Conservation (phyloP, 2,113 vertebrate species). For the Cinclus cinclus region DNA sequence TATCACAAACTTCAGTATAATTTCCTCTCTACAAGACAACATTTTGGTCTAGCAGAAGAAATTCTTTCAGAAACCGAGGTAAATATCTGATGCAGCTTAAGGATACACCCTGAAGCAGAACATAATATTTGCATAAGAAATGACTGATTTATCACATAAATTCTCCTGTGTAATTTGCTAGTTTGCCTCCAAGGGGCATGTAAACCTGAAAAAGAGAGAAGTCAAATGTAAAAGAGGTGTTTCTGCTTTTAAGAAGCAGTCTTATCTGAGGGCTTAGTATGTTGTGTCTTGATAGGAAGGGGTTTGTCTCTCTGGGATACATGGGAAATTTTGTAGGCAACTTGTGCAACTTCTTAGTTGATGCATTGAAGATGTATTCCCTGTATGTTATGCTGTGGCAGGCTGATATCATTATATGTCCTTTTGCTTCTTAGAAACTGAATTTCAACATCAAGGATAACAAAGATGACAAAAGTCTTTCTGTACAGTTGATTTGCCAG, state of each 20-base stretch:
- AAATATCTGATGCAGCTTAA: conserved; percentile 53
- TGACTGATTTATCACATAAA: conserved; percentile 33
- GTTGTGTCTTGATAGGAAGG: background rate
- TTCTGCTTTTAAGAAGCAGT: background rate
- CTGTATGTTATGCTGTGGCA: background rate
- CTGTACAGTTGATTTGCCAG: background rate
- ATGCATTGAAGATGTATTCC: background rate
- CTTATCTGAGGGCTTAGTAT: background rate
- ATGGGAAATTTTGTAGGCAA: background rate
- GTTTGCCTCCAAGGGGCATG: conserved; percentile 13
- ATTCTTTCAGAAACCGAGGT: conserved; percentile 17
- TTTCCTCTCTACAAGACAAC: background rate
- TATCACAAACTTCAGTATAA: background rate
- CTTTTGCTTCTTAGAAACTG: background rate
- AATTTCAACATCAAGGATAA: background rate
- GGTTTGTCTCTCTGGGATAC: background rate
- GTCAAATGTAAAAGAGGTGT: conserved; percentile 9
- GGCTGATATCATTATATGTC: background rate
- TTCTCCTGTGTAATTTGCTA: conserved; percentile 44
- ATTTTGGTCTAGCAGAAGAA: background rate
- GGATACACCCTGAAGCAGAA: conserved; percentile 33
- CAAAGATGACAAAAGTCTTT: background rate
- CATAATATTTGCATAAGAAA: conserved; percentile 51
- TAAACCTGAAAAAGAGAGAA: conserved; percentile 34
- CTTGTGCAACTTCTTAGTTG: background rate